Evolutionary conservation across 2,113 vertebrate species (phyloP), one percentile per base, ranked within the genome.

Genomic region (Rhadina sibilatrix): DNA sequence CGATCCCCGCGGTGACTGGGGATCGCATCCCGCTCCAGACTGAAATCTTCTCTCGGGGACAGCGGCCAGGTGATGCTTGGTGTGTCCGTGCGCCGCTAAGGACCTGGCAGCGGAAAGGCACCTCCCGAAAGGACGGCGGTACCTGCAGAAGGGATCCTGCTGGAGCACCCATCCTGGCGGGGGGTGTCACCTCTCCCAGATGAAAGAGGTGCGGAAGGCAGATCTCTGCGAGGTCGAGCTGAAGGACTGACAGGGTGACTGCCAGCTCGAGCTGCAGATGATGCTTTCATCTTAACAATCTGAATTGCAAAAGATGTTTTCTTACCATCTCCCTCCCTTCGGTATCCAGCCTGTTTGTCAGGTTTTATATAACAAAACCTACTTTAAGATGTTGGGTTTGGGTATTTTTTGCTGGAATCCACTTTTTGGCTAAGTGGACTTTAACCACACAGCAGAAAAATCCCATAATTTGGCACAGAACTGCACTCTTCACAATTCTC

Each of bases 241-340:
- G 16, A 5, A 1, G 11, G 49, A 13, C 30, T 19, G 90, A 46
- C 30, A 54, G 63, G 44, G 49, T 24, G 77, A 79, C 54, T 88
- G 88, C 68, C 90, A 83, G 75, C 80, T 92, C 50, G 12, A 71
- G 75, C 70, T 47, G 74, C 76, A 53, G 79, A 82, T 20, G 79
- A 57, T 9, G n/a, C 94, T 94, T 97, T 94, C 94, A 94, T 91
- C 42, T 72, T 20, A 44, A 71, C 27, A 69, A 94, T 94, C 50
- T 96, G 90, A 95, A 94, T 92, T 92, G 91, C 94, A 94, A 89
- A 95, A 78, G 3, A 3, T 87, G 72, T 90, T 94, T 94, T 86
- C 38, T 59, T 70, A 63, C 33, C 2, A 0, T 94, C 63, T 88
- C 42, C 9, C 49, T 33, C 46, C 33, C 33, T 88, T 91, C 76